Evolutionary conservation across 2,888 invertebrate genomes (phyloP), one percentile per base, ranked within the genome.

Genomic region (Phalangium opilio): DNA sequence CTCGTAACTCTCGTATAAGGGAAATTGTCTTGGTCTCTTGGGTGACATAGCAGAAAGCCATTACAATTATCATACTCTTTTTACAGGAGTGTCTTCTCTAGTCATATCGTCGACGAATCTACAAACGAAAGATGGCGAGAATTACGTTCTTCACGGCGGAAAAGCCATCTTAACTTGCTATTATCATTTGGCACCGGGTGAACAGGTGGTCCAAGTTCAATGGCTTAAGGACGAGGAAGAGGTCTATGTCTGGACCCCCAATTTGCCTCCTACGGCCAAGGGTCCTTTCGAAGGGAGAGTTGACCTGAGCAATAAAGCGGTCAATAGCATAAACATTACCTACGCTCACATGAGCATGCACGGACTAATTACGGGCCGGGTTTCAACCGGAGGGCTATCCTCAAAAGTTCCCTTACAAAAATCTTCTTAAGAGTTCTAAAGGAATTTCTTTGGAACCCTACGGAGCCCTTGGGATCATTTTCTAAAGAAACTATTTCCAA

Each of bases 351-450:
- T 53, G 42, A 35, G 47, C 38, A 55, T 58, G 57, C 52, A 57
- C 10, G 58, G 58, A n/a, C 49, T 48, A 19, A 57, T 57, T 38
- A 52, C 57, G 1, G 57, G 58, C 45, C 44, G 51, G 14, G 58
- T 58, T 32, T 48, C 50, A 38, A 57, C 57, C 11, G 52, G 56
- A 19, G 45, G 48, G 8, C 50, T 49, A 32, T 48, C 49, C 21
- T 50, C 52, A 5, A 47, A 56, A 15, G 27, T 27, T n/a, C n/a
- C n/a, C n/a, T n/a, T n/a, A n/a, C n/a, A n/a, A n/a, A n/a, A n/a
- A n/a, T n/a, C n/a, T n/a, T n/a, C n/a, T n/a, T n/a, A n/a, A n/a
- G n/a, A n/a, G n/a, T n/a, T n/a, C n/a, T n/a, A n/a, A n/a, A n/a
- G n/a, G n/a, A n/a, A n/a, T n/a, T n/a, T n/a, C n/a, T n/a, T n/a